Evolutionary conservation across 2,113 vertebrate genomes (phyloP).

Genomic region (Apus apus): DNA sequence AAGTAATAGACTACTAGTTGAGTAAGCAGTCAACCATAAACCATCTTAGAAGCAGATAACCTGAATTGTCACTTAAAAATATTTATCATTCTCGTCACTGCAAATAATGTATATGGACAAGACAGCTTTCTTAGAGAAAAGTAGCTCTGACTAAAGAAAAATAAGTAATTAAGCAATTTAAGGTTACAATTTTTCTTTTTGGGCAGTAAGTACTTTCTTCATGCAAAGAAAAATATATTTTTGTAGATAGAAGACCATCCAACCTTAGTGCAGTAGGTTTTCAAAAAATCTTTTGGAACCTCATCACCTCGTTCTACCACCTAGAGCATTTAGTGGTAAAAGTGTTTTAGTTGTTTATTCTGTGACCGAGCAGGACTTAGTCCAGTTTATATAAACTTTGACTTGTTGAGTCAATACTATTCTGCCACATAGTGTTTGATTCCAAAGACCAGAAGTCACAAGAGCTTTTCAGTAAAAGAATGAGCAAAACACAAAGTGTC

Average conservation of each 20-base stretch:
- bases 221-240: not conserved
- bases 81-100: not conserved
- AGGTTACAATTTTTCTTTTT: not conserved
- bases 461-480: not conserved
- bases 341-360: not conserved
- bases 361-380: not conserved
- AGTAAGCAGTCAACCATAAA: not conserved
- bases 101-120: not conserved
- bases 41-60: not conserved
- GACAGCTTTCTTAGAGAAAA: not conserved
- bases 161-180: not conserved
- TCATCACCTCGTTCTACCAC: not conserved
- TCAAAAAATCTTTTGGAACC: not conserved
- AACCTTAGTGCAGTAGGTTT: not conserved
- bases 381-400: not conserved
- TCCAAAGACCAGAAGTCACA: not conserved
- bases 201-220: not conserved
- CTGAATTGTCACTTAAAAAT: not conserved
- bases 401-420: not conserved
- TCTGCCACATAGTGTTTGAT: not conserved
- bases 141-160: not conserved
- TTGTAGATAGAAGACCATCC: not conserved
- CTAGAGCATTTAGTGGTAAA: not conserved
- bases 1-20: not conserved
- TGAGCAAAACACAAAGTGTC: not conserved